Percentiles rank a stretch among this genome's conserved stretches.
phyloP scores from a whole-genome alignment of 2,797 vertebrate genomes.

The Chanos chanos region DNA sequence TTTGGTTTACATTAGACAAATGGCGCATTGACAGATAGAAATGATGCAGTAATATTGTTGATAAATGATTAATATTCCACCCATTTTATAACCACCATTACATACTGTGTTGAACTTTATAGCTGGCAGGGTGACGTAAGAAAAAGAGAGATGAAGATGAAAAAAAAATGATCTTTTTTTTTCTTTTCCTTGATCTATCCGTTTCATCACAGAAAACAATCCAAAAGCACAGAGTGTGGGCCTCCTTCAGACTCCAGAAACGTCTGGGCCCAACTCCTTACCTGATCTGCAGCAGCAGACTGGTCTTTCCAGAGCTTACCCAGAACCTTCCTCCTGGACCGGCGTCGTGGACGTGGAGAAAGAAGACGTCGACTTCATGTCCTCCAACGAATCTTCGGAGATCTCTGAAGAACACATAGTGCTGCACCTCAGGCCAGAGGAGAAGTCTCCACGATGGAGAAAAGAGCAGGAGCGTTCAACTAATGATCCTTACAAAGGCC shows the following conservation, averaged over 20 bases:
- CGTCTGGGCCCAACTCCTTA: constrained; percentile 36
- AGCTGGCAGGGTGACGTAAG: no score
- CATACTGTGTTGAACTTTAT: no score
- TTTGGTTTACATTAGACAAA: no score
- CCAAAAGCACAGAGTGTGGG: constrained; percentile 45
- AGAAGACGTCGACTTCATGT: constrained; percentile 49
- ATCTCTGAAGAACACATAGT: constrained; percentile 72
- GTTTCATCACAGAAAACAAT: constrained; percentile 59
- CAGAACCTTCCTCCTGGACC: constrained; percentile 61
- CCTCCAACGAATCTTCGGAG: constrained; percentile 62
- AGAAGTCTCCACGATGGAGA: constrained; percentile 40
- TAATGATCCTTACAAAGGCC: constrained; percentile 9
- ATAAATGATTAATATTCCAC: no score
- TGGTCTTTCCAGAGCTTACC: constrained; percentile 33
- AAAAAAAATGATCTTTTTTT: no score
- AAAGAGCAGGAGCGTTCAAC: constrained; percentile 14
- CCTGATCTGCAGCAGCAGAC: constrained; percentile 36
- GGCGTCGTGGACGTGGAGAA: constrained; percentile 58
- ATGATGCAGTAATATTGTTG: no score
- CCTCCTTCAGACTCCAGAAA: constrained; percentile 41
- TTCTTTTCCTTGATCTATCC: not conserved
- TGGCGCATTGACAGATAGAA: no score
- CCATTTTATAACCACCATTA: no score
- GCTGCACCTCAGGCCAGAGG: constrained; percentile 58
- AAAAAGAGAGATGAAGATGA: no score